Evolutionary conservation across 1,140 invertebrate genomes (phyloP), one percentile per base, ranked within the genome.

Genomic region (Ceratina australensis): DNA sequence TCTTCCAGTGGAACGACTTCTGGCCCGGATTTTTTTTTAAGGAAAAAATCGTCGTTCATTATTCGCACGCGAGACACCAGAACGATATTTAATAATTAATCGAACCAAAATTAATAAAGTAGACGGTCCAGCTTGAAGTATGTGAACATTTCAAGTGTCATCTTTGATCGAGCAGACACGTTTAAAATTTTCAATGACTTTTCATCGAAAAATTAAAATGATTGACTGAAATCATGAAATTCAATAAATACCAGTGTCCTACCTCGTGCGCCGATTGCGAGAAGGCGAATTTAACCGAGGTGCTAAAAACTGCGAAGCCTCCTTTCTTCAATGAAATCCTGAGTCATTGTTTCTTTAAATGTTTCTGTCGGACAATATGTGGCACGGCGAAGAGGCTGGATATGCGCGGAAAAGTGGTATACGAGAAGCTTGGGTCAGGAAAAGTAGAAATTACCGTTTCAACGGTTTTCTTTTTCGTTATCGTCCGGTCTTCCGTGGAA

Each of bases 1-100:
- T 80, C 78, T 22, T 83, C 56, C n/a, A 89, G 76, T 5, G 88
- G 78, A 28, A 86, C 33, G 63, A 79, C n/a, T 57, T 83, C 64
- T 52, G 50, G 65, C 64, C 73, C 61, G 64, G 65, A 26, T 12
- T n/a, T 75, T 61, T 52, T 66, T 12, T 24, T 59, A 2, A 47
- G 10, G n/a, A 33, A 15, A n/a, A 66, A 49, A 13, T 79, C 60
- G 2, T 66, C 13, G 8, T 26, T 28, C 0, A 13, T 56, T 22
- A 42, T 22, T 28, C 16, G 16, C 26, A 28, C 18, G 3, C 26
- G 13, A 49, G 64, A 47, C 10, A 10, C 2, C 12, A 22, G 0
- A 24, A 49, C 0, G 2, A 33, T 33, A 33, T 2, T n/a, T 24
- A n/a, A 18, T 20, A 16, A 42, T n/a, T n/a, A n/a, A n/a, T n/a